Evolutionary conservation across 2,113 vertebrate species (phyloP).

Genomic region (Ceyx melanurus): DNA sequence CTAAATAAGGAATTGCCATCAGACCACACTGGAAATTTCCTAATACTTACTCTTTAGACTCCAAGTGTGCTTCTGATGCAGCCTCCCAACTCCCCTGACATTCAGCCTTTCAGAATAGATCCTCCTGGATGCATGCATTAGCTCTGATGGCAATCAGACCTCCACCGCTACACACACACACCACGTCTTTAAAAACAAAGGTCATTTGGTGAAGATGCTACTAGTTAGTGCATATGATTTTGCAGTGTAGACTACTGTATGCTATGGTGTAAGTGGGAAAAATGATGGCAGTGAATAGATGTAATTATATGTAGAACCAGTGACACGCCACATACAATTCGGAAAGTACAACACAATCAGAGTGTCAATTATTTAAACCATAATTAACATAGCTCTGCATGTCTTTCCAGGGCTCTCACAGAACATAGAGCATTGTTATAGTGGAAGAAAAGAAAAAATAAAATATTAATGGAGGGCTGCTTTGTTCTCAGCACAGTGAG

Average conservation of each 20-base stretch:
- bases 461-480: conserved; percentile 94
- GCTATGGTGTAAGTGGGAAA: conserved; percentile 35
- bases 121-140: conserved; percentile 39
- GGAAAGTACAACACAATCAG: conserved; percentile 72
- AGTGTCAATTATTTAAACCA: conserved; percentile 83
- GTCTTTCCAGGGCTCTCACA: conserved; percentile 78
- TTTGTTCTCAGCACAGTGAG: conserved; percentile 89
- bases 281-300: conserved; percentile 58
- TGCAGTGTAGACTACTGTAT: conserved; percentile 13
- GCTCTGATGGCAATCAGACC: background rate
- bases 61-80: background rate
- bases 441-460: conserved; percentile 90
- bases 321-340: conserved; percentile 66
- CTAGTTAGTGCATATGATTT: background rate
- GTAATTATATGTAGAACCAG: conserved; percentile 70
- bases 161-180: background rate
- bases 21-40: conserved; percentile 38
- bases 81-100: conserved; percentile 35
- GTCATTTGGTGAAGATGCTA: conserved; percentile 40
- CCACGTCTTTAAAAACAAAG: conserved; percentile 43
- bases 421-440: conserved; percentile 88
- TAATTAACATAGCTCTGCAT: conserved; percentile 88
- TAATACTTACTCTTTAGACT: conserved; percentile 15
- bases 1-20: conserved; percentile 41
- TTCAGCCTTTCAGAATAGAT: conserved; percentile 38